Evolutionary conservation across 2,888 invertebrate genomes (phyloP).

Genomic region (Agrilus mali): DNA sequence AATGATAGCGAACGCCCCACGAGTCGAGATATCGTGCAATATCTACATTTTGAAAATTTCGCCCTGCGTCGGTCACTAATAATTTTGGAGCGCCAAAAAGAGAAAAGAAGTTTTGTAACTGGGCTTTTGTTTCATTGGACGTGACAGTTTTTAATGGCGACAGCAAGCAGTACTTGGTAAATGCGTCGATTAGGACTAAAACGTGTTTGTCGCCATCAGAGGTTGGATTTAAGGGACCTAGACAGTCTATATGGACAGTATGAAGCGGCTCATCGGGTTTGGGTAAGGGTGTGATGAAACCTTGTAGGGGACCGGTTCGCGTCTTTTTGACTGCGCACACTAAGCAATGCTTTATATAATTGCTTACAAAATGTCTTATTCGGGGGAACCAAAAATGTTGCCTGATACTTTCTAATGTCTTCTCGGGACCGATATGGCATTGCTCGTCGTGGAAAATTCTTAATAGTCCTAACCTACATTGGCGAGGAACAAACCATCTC

Average conservation of each 20-base stretch:
- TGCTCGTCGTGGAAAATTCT: conserved; percentile 11
- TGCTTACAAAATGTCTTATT: conserved; percentile 13
- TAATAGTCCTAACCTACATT: conserved; percentile 9
- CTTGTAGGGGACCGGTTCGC: conserved; percentile 13
- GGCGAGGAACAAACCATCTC: conserved; percentile 8
- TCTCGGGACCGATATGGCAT: conserved; percentile 9
- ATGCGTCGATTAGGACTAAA: conserved; percentile 3
- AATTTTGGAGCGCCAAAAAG: no score
- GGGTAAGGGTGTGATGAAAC: conserved; percentile 1
- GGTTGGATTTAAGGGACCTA: conserved; percentile 5
- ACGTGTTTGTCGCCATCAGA: conserved; percentile 9
- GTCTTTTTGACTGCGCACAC: no score
- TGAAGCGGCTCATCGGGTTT: conserved; percentile 6
- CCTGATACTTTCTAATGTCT: conserved; percentile 4
- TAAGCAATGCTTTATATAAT: conserved; percentile 16
- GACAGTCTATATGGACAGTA: conserved; percentile 8
- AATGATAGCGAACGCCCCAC: conserved; percentile 1
- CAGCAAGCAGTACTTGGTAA: no score
- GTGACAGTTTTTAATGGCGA: no score
- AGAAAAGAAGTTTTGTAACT: no score
- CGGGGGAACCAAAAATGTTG: conserved; percentile 8
- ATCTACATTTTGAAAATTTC: no score
- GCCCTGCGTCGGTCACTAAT: no score
- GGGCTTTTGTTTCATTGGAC: no score
- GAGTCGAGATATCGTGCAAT: not conserved